Evolutionary conservation across 1,140 invertebrate species (phyloP), one percentile per base, ranked within the genome.

Genomic region (Sarcophaga peregrina): DNA sequence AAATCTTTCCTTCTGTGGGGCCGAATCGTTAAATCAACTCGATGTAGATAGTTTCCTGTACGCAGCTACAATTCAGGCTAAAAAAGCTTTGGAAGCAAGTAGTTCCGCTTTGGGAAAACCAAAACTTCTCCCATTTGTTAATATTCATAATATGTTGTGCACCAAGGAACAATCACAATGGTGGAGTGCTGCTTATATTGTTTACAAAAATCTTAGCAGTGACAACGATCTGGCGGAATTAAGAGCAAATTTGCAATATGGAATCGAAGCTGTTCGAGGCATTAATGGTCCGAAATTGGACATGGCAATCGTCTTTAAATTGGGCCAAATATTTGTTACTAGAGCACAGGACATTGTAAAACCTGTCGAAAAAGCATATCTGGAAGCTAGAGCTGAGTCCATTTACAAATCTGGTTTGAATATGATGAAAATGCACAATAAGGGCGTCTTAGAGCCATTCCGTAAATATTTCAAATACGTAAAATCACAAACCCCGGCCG

Each of bases 11-110:
- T 94, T 93, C 87, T 94, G 93, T 86, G 93, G 94, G 0, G 93
- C 95, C 0, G 96, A 97, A 87, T 94, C 95, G 6, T 86, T 98
- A 8, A 95, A 94, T 87, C 92, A 94, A 85, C 86, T 97, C 10
- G 97, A 98, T 90, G 90, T 97, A n/a, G 93, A 97, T 86, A 93
- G 95, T 0, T 98, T 97, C 88, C 91, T 98, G 0, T 96, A 92
- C 84, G 92, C 92, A 85, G 90, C 92, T 4, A 89, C 92, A 0
- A 88, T 96, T 11, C 95, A 95, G 84, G 91, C 93, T 0, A 91
- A 91, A 81, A 91, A 93, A 2, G 89, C 91, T 80, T 86, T 92
- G 7, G 92, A 93, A 52, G 80, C 86, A 0, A 89, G 85, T 75
- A 83, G 83, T 0, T 85, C 74, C 17, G 85, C 86, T 10, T 20